phyloP scores from a whole-genome alignment of 2,113 vertebrate genomes.

The Pipa parva region DNA sequence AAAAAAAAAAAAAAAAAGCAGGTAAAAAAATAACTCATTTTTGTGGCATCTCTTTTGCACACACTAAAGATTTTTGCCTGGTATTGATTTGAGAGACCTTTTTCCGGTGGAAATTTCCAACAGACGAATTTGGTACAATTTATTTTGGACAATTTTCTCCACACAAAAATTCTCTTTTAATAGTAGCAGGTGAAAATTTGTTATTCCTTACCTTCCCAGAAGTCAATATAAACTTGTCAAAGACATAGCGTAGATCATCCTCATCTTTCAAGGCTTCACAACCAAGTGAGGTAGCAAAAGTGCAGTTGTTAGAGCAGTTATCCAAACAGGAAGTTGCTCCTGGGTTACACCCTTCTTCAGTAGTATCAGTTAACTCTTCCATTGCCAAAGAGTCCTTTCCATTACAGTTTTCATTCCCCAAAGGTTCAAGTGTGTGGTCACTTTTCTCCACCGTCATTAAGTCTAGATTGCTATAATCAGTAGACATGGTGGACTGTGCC shows the following conservation, averaged over 20 bases:
- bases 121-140: too few species aligned
- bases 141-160: too few species aligned
- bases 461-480: constrained; percentile 57
- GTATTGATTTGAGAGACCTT: too few species aligned
- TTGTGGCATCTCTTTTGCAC: too few species aligned
- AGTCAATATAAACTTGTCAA: constrained; percentile 94
- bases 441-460: constrained; percentile 44
- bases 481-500: constrained; percentile 42
- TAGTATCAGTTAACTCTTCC: constrained; percentile 51
- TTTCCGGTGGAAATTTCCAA: too few species aligned
- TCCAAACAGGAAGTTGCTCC: constrained; percentile 47
- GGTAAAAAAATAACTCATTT: too few species aligned
- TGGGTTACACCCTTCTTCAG: constrained; percentile 52
- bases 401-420: constrained; percentile 53
- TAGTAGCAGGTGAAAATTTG: too few species aligned
- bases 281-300: constrained; percentile 69
- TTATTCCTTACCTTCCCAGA: constrained; percentile 87
- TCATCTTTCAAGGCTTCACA: constrained; percentile 61
- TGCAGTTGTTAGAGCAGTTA: constrained; percentile 52
- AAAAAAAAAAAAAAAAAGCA: too few species aligned
- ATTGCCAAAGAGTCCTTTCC: constrained; percentile 48
- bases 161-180: neutral
- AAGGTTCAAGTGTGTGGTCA: constrained; percentile 48
- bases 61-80: too few species aligned
- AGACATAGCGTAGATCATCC: constrained; percentile 84